Percentiles rank a stretch among this genome's conserved stretches.
These are phyloP conservation scores for Mungos mungo DNA, from an alignment of 2,113 vertebrate species.

Conservation along the genomic window DNA sequence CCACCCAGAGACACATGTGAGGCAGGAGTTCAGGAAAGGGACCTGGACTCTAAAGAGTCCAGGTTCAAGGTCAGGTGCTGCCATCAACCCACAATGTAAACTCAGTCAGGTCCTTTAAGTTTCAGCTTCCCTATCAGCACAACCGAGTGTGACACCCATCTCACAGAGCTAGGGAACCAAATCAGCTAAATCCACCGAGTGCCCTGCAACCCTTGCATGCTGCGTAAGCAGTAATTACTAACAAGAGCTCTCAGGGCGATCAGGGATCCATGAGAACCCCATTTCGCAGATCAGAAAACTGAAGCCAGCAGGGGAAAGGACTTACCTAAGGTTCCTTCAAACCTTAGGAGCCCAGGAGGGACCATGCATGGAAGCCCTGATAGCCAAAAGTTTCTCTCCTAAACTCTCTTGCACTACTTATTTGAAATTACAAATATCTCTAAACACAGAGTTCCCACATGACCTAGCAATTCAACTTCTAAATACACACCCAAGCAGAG, in stretches of 20 bases:
- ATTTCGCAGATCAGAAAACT: neutral
- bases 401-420: neutral
- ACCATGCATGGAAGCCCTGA: neutral
- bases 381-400: neutral
- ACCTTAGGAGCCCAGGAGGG: neutral
- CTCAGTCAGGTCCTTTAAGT: neutral
- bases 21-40: neutral
- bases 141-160: neutral
- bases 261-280: neutral
- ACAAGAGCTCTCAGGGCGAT: neutral
- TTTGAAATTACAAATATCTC: slow-evolving; percentile 1
- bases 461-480: slow-evolving; percentile 27
- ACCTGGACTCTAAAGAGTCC: neutral
- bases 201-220: neutral
- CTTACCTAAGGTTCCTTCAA: neutral
- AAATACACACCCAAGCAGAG: neutral
- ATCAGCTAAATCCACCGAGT: neutral
- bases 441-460: slow-evolving; percentile 6
- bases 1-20: neutral
- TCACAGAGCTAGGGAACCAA: neutral
- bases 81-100: neutral
- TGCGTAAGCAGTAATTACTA: neutral
- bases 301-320: slow-evolving; percentile 3
- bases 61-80: neutral
- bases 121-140: neutral